Percentiles rank a stretch among this genome's conserved stretches.
Conservation (phyloP, 2,888 invertebrate genomes). For the Bimastos eiseni region DNA sequence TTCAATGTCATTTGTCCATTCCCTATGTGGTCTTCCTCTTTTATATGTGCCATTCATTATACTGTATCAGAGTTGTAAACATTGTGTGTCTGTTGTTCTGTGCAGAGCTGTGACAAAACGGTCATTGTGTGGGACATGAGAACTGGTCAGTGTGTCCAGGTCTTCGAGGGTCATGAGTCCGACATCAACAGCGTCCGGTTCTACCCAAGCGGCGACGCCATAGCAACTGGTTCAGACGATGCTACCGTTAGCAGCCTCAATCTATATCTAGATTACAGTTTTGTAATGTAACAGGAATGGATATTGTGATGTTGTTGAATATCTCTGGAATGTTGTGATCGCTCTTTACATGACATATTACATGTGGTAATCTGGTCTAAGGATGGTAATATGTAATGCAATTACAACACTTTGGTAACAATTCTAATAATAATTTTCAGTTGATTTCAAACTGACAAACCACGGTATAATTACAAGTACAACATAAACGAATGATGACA, state of each 20-base stretch:
- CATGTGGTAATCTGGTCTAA: neutral
- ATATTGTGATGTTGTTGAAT: neutral
- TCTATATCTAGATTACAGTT: neutral
- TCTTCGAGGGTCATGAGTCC: conserved; percentile 96
- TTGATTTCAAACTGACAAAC: too few species aligned
- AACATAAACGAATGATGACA: too few species aligned
- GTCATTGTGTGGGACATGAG: conserved; percentile 99
- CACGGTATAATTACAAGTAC: too few species aligned
- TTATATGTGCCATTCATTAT: too few species aligned
- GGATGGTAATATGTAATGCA: neutral
- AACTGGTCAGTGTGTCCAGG: conserved; percentile 94
- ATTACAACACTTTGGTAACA: too few species aligned
- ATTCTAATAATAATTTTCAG: too few species aligned
- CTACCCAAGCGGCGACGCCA: conserved; percentile 97
- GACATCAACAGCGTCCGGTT: conserved; percentile 97
- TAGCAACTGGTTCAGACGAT: conserved; percentile 98
- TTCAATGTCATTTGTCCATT: too few species aligned
- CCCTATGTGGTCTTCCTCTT: too few species aligned
- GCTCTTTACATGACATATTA: too few species aligned
- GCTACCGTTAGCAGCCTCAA: conserved; percentile 72
- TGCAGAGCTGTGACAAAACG: conserved; percentile 89
- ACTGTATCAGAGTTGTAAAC: too few species aligned
- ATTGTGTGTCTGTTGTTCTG: neutral
- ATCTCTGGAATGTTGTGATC: neutral
- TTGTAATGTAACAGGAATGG: neutral